Evolutionary conservation across 1,140 invertebrate species (phyloP), one percentile per base, ranked within the genome.

Genomic region (Hypsibius dujardini): DNA sequence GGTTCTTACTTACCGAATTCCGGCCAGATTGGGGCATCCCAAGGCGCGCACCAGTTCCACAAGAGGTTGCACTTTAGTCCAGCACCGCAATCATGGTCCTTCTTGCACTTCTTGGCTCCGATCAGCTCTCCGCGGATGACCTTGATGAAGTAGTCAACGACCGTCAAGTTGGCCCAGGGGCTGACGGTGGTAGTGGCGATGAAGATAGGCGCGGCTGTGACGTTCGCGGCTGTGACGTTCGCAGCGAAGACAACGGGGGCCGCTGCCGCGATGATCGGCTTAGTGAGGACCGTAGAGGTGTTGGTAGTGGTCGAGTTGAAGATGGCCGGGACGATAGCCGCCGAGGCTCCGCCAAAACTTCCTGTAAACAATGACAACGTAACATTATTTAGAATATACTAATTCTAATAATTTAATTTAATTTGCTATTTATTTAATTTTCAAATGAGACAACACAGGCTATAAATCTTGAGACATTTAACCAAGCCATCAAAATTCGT

Each of bases 91-190:
- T 45, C 12, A 7, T 45, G 12, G 62, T 12, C 42, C 3, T 12
- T 67, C 42, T 67, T 67, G 62, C 62, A 67, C 12, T 67, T 12
- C 12, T 7, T 12, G 62, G 62, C 62, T 15, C 62, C 62, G 42
- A 67, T 42, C 12, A 45, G 3, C 3, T 67, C 12, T 15, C 62
- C 62, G 3, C 42, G 62, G 42, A 67, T 12, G 12, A 67, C 3
- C 62, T 67, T 12, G 3, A 42, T 67, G 62, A 67, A 67, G 62
- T 67, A 67, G 3, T 67, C 62, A 3, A 67, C 42, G 62, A 67
- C 42, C 12, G 62, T 12, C 50, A 56, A 7, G 50, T 7, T 56
- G 7, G 50, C n/a, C 50, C 50, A 56, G 7, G 50, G 7, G 7
- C 7, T 56, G 7, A n/a, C 7, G 7, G 50, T 56, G 7, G 50